Percentiles rank a stretch among this genome's conserved stretches.
Conservation (phyloP, 2,797 vertebrate genomes). For the Sebastes nivosus region DNA sequence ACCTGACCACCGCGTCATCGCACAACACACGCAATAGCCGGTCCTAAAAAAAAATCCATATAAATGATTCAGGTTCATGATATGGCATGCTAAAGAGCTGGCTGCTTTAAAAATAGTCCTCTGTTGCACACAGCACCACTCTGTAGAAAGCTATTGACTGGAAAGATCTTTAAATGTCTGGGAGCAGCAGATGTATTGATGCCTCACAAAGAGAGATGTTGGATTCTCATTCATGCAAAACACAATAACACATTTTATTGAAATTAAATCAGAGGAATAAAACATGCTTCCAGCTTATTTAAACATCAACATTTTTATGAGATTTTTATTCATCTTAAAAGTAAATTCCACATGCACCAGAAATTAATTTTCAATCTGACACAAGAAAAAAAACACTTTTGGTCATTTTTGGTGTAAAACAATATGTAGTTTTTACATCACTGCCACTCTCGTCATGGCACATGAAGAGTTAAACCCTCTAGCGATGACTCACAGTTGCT, state of each 20-base stretch:
- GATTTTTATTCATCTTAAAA: background rate
- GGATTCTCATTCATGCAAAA: background rate
- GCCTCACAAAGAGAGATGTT: background rate
- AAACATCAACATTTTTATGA: background rate
- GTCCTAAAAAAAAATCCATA: constrained; percentile 65
- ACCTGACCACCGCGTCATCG: constrained; percentile 84
- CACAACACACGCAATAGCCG: constrained; percentile 73
- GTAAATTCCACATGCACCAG: background rate
- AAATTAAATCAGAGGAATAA: background rate
- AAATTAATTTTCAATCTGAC: background rate
- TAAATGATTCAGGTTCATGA: constrained; percentile 75
- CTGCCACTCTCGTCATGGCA: constrained; percentile 17
- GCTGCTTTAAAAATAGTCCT: constrained; percentile 64
- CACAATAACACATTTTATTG: background rate
- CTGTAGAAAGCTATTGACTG: background rate
- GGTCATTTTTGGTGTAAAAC: background rate
- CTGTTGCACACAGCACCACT: constrained; percentile 31
- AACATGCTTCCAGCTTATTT: background rate
- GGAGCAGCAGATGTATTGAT: background rate
- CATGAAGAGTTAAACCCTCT: constrained; percentile 75
- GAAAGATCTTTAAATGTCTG: constrained; percentile 2
- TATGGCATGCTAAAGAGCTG: constrained; percentile 56
- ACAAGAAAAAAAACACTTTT: background rate
- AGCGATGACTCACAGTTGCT: constrained; percentile 83
- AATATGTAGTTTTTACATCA: background rate